These are phyloP conservation scores for Unio pictorum DNA, from an alignment of 2,888 invertebrate genomes.

Conservation along the genomic window DNA sequence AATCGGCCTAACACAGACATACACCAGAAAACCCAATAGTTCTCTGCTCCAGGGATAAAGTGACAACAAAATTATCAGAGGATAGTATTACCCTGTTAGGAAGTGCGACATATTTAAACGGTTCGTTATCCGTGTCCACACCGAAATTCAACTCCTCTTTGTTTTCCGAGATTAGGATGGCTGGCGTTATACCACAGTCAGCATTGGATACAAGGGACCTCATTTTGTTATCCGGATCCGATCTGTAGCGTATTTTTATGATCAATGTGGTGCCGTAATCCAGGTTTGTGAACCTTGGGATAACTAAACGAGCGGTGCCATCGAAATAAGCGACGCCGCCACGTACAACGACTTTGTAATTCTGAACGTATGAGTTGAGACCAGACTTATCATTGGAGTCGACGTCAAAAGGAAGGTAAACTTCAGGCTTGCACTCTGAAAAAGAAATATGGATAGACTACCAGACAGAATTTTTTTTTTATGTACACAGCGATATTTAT, in stretches of 20 bases:
- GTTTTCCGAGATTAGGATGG: constrained; percentile 45
- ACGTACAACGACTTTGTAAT: constrained; percentile 44
- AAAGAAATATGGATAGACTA: not conserved
- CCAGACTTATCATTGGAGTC: constrained; percentile 38
- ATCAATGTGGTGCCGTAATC: constrained; percentile 44
- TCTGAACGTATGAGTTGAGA: constrained; percentile 26
- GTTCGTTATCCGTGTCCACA: constrained; percentile 13
- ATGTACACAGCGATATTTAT: too few relatives aligned
- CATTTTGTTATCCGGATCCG: constrained; percentile 9
- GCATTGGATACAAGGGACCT: constrained; percentile 55
- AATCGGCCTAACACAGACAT: too few relatives aligned
- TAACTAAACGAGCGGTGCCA: constrained; percentile 49
- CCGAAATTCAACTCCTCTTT: constrained; percentile 33
- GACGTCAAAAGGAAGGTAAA: constrained; percentile 39
- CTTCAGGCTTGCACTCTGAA: constrained; percentile 36
- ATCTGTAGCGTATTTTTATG: constrained; percentile 48
- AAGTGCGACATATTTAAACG: too few relatives aligned
- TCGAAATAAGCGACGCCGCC: constrained; percentile 48
- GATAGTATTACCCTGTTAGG: too few relatives aligned
- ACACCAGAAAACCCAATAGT: too few relatives aligned
- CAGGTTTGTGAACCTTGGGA: constrained; percentile 55
- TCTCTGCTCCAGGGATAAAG: too few relatives aligned
- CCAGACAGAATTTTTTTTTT: too few relatives aligned
- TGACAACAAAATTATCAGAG: too few relatives aligned
- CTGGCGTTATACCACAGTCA: constrained; percentile 46